phyloP scores from a whole-genome alignment of 2,888 invertebrate genomes.

The Andrena fulva region DNA sequence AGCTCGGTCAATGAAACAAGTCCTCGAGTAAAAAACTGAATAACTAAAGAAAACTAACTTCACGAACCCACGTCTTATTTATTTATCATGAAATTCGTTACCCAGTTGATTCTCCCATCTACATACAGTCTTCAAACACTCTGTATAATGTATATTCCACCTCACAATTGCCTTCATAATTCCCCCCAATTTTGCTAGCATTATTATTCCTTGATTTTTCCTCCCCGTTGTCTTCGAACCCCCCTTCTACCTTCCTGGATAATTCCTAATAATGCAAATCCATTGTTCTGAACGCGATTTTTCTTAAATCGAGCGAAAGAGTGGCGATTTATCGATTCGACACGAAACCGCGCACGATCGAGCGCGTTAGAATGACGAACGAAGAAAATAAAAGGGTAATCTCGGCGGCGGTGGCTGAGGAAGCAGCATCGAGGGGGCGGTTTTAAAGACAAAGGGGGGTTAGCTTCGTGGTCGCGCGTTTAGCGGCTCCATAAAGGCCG shows the following conservation, averaged over 20 bases:
- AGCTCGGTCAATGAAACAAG: no score
- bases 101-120: no score
- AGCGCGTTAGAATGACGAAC: background rate
- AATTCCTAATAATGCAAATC: constrained; percentile 43
- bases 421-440: constrained; percentile 23
- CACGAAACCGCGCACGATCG: background rate
- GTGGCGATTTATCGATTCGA: background rate
- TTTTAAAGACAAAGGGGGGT: constrained; percentile 53
- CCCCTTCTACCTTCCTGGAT: background rate
- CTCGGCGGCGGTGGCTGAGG: constrained; percentile 28
- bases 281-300: constrained; percentile 10
- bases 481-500: constrained; percentile 60
- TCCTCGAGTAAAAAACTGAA: no score
- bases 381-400: constrained; percentile 18
- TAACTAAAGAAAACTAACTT: no score
- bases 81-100: no score
- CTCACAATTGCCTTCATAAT: background rate
- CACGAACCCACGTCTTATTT: no score
- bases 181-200: background rate
- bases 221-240: background rate
- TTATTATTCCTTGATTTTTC: background rate
- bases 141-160: background rate
- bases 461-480: constrained; percentile 57
- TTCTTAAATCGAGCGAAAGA: background rate
- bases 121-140: background rate